Conservation (phyloP, 2,797 vertebrate genomes). For the Synanceia verrucosa region DNA sequence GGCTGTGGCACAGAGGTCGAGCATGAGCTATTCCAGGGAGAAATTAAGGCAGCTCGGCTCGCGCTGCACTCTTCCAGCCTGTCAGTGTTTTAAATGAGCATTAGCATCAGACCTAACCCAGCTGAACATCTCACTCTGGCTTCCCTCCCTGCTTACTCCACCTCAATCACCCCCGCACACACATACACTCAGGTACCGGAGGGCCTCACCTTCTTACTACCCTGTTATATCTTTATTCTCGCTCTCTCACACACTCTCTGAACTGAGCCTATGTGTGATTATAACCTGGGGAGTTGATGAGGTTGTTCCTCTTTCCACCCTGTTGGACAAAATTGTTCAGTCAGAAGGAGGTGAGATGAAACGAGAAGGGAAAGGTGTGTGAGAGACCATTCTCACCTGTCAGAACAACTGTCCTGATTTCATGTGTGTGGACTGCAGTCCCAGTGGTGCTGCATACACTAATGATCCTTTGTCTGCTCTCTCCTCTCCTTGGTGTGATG, state of each 20-base stretch:
- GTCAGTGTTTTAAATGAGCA: constrained; percentile 95
- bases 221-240: constrained; percentile 68
- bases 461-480: constrained; percentile 72
- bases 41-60: constrained; percentile 93
- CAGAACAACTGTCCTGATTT: constrained; percentile 80
- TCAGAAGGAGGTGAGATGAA: constrained; percentile 49
- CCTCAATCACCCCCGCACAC: constrained; percentile 50
- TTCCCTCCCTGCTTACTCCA: constrained; percentile 71
- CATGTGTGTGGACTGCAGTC: constrained; percentile 66
- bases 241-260: constrained; percentile 37
- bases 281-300: constrained; percentile 81
- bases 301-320: constrained; percentile 69
- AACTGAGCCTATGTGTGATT: constrained; percentile 77
- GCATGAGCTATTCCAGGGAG: constrained; percentile 95
- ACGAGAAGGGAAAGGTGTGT: constrained; percentile 59
- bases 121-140: constrained; percentile 85
- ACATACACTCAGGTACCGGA: constrained; percentile 28
- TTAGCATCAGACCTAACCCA: constrained; percentile 94
- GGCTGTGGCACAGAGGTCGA: constrained; percentile 92
- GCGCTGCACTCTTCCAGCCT: constrained; percentile 87
- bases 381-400: constrained; percentile 87
- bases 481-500: constrained; percentile 22
- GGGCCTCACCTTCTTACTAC: constrained; percentile 34
- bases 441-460: constrained; percentile 61
- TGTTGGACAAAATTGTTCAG: constrained; percentile 73